Percentiles rank a stretch among this genome's conserved stretches.
Conservation (phyloP, 2,113 vertebrate genomes). For the Deroptyus accipitrinus region DNA sequence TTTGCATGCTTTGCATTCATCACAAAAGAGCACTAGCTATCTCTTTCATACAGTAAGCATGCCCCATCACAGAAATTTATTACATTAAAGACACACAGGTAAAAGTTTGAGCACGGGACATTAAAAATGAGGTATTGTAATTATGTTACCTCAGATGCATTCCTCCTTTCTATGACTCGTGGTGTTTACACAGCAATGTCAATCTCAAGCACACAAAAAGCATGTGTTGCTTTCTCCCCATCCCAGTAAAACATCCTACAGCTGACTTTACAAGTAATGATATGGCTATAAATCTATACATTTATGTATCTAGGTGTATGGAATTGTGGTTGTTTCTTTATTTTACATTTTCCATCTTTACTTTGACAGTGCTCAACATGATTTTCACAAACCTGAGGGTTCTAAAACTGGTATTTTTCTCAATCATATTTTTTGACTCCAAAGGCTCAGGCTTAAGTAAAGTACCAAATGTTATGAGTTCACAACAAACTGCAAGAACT, state of each 20-base stretch:
- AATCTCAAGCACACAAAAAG: background rate
- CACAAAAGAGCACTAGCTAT: background rate
- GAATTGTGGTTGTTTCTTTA: background rate
- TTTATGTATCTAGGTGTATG: no score
- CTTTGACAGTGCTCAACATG: background rate
- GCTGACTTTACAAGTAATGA: background rate
- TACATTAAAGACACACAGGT: background rate
- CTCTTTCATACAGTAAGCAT: background rate
- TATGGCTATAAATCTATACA: background rate
- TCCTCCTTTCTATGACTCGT: background rate
- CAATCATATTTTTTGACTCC: background rate
- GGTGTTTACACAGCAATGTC: background rate
- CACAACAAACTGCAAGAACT: background rate
- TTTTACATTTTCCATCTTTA: background rate
- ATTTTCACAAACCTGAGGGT: background rate
- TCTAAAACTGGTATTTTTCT: background rate
- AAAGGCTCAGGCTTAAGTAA: background rate
- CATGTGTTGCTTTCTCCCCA: background rate
- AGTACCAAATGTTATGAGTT: background rate
- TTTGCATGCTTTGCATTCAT: slow-evolving; percentile 59
- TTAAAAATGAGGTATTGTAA: slow-evolving; percentile 1
- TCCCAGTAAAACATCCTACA: background rate
- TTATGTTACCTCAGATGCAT: background rate
- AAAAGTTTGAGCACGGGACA: background rate
- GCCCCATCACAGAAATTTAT: background rate